These are phyloP conservation scores for Charadrius vociferus DNA, from an alignment of 2,113 vertebrate genomes.

Conservation along the genomic window DNA sequence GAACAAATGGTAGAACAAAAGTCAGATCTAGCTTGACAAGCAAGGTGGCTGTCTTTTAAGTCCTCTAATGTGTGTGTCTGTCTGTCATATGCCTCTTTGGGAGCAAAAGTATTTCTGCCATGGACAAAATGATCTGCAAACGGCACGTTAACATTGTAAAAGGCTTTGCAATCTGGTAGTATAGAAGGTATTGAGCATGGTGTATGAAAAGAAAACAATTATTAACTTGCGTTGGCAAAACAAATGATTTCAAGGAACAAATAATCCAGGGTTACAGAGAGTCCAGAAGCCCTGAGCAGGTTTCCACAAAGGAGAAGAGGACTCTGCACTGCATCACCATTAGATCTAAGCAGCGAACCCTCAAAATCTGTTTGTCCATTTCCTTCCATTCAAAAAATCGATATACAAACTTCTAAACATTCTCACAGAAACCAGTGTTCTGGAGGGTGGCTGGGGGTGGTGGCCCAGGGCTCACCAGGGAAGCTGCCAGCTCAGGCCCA, in stretches of 20 bases:
- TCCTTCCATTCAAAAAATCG: background rate
- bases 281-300: background rate
- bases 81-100: background rate
- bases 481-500: background rate
- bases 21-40: background rate
- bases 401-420: background rate
- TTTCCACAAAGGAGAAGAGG: background rate
- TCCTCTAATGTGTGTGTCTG: no score
- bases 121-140: background rate
- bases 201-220: background rate
- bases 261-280: background rate
- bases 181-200: background rate
- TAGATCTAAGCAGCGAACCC: background rate
- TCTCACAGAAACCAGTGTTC: background rate
- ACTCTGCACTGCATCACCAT: background rate
- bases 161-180: background rate
- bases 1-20: background rate
- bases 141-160: rapidly evolving
- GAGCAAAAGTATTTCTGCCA: background rate
- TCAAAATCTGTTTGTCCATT: background rate
- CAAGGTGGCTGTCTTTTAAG: background rate
- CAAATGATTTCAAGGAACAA: background rate
- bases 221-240: background rate
- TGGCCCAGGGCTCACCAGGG: background rate
- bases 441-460: background rate